Conservation (phyloP, 2,113 vertebrate species). For the Noctilio leporinus region DNA sequence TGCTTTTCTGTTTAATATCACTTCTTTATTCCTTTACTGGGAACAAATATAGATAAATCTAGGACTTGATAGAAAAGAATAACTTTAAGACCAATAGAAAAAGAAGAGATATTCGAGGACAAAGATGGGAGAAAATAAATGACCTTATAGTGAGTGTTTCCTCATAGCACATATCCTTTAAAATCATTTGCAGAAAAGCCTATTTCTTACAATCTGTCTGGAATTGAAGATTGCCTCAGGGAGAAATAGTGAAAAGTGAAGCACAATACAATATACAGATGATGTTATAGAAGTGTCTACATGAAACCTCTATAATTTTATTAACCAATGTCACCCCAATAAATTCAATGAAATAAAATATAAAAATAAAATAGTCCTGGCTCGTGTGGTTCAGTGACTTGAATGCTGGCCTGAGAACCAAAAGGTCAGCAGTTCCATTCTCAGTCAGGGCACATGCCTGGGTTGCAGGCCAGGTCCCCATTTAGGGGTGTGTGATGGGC, state of each 20-base stretch:
- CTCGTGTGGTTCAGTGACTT: no score
- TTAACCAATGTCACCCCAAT: no score
- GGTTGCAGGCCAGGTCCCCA: no score
- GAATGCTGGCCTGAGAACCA: no score
- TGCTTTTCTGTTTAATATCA: neutral
- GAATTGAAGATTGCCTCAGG: neutral
- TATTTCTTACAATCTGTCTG: neutral
- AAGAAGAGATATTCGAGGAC: neutral
- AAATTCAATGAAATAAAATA: no score
- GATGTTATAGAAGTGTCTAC: no score
- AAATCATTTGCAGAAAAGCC: neutral
- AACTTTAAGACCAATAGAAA: neutral
- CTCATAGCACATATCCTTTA: neutral
- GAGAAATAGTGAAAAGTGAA: neutral
- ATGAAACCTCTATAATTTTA: no score
- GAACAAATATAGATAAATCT: neutral
- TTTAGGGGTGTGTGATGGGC: no score
- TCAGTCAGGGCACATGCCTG: no score
- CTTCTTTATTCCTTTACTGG: neutral
- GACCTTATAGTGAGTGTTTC: neutral
- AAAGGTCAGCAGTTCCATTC: no score
- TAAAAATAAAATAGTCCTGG: no score
- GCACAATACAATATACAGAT: no score
- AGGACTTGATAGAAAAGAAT: neutral
- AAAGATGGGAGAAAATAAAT: neutral